Evolutionary conservation across 1,140 invertebrate genomes (phyloP).

Genomic region (Dendrolimus kikuchii): DNA sequence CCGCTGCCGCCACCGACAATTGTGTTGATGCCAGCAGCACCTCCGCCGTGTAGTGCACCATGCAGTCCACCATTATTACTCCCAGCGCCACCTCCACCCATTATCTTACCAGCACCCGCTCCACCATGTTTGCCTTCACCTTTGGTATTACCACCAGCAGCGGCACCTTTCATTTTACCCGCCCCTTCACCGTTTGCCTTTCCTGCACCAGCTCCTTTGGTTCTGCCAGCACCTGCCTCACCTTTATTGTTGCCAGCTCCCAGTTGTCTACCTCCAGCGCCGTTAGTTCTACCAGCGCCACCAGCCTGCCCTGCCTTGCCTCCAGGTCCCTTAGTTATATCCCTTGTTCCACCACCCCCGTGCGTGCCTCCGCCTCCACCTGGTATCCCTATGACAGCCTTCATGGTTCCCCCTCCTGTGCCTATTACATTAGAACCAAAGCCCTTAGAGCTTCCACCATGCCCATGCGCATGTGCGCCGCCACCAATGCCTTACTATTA

Average conservation of each 20-base stretch:
- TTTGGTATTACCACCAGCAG: constrained; percentile 10
- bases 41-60: constrained; percentile 10
- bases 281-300: constrained; percentile 16
- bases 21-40: constrained; percentile 36
- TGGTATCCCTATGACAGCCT: constrained; percentile 45
- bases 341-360: constrained; percentile 29
- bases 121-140: constrained; percentile 13
- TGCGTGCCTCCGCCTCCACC: constrained; percentile 30
- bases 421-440: constrained; percentile 49
- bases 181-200: constrained; percentile 13
- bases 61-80: constrained; percentile 21
- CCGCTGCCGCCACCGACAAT: constrained; percentile 34
- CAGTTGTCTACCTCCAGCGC: constrained; percentile 14
- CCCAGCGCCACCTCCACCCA: constrained; percentile 20
- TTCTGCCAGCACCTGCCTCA: constrained; percentile 11
- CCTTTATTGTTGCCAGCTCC: constrained; percentile 12
- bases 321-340: constrained; percentile 37
- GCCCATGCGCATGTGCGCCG: constrained; percentile 21
- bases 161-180: constrained; percentile 14
- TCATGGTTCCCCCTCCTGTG: constrained; percentile 43
- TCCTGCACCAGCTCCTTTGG: constrained; percentile 13
- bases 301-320: constrained; percentile 6
- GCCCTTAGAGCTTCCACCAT: constrained; percentile 27
- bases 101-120: constrained; percentile 12
- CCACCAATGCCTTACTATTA: constrained; percentile 12